Evolutionary conservation across 2,113 vertebrate genomes (phyloP).

Genomic region (Hystrix brachyura): DNA sequence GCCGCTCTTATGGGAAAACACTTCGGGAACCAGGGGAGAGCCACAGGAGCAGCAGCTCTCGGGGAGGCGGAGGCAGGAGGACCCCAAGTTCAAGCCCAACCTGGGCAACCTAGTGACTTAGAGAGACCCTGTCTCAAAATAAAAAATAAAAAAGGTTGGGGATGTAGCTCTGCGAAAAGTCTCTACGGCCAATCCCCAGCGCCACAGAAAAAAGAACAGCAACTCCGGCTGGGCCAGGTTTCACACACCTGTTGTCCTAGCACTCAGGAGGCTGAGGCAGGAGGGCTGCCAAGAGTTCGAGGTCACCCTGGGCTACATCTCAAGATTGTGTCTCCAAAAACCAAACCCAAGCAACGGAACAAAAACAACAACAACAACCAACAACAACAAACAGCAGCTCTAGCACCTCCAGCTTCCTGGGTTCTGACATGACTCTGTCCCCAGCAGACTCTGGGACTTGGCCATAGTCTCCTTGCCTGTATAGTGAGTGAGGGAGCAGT

Average conservation of each 20-base stretch:
- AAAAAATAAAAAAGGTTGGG: too few relatives aligned
- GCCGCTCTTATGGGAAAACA: background rate
- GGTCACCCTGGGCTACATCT: background rate
- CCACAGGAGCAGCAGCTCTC: too few relatives aligned
- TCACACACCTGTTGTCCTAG: background rate
- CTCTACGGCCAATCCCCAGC: too few relatives aligned
- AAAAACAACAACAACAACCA: background rate
- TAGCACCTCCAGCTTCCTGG: background rate
- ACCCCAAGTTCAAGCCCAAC: too few relatives aligned
- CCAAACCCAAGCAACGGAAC: background rate
- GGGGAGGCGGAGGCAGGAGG: too few relatives aligned
- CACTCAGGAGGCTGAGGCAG: background rate
- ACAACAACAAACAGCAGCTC: background rate
- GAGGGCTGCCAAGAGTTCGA: background rate
- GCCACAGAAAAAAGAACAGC: background rate
- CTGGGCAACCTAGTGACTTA: too few relatives aligned
- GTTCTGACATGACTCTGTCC: background rate
- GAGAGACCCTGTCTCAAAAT: too few relatives aligned
- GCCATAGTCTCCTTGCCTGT: background rate
- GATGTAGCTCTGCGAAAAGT: too few relatives aligned
- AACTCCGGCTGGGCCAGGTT: background rate
- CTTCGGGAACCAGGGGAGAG: accelerated
- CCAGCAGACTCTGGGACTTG: background rate
- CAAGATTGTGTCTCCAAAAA: background rate
- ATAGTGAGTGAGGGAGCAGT: background rate